A percentile compares a stretch with the other conserved stretches of the same genome.
These are phyloP conservation scores for Calyptomena viridis DNA, from an alignment of 2,113 vertebrate species.

Conservation along the genomic window DNA sequence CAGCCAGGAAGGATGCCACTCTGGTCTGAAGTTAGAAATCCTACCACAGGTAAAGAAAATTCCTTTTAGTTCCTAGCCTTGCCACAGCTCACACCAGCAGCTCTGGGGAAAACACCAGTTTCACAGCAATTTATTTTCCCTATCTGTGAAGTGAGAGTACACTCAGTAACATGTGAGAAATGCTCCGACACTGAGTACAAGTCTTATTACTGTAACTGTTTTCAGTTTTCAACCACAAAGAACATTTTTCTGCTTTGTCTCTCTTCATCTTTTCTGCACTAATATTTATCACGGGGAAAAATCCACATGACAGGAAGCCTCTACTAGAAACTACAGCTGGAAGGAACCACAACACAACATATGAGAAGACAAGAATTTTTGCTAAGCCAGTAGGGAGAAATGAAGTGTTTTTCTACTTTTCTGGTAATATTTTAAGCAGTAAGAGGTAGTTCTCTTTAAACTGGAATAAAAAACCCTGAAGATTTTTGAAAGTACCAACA, in stretches of 20 bases:
- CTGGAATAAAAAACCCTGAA: not conserved
- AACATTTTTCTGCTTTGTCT: constrained; percentile 4
- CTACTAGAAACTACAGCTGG: not conserved
- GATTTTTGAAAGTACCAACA: not conserved
- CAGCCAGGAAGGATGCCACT: not conserved
- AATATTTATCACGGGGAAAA: constrained; percentile 25
- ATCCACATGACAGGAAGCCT: not conserved
- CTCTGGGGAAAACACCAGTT: not conserved
- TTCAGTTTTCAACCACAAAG: not conserved
- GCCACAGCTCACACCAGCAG: not conserved
- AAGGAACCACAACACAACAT: not conserved
- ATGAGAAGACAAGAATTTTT: not conserved
- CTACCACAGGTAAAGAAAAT: not conserved
- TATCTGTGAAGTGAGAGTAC: not conserved
- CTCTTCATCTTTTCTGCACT: not conserved
- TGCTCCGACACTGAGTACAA: not conserved
- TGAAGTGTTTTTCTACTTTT: not conserved
- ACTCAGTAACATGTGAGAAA: not conserved
- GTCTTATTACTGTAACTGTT: not conserved
- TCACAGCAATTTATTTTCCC: not conserved
- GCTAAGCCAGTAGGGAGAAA: not conserved
- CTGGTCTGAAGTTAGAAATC: not conserved
- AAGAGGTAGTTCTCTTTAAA: not conserved
- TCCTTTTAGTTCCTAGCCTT: not conserved
- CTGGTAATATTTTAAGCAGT: not conserved